Base-by-base conservation (phyloP, 2,113 vertebrate genomes). In the Cephalopterus ornatus region DNA sequence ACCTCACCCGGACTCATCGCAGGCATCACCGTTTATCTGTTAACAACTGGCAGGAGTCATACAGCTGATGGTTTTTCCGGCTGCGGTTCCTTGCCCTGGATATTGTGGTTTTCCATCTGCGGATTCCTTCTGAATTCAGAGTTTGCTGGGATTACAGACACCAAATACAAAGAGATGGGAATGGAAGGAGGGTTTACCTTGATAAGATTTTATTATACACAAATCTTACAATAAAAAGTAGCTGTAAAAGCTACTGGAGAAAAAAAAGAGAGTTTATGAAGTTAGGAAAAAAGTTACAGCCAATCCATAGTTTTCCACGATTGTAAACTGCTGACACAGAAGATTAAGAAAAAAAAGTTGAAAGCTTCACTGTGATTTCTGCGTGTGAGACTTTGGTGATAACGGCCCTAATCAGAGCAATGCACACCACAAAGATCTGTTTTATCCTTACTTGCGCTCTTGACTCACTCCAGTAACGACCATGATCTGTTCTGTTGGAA, bases 1-100 rank as follows among this genome's bases (percentile, higher is more conserved):
- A 16, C 1, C 42, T 18, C 5, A 0, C 8, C 8, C 0, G 23
- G 11, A 14, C 37, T 26, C 13, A 0, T 11, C 2, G n/a, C 15
- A 0, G 47, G 22, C 39, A 6, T 1, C 0, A 2, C 21, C 33
- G 18, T 21, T 18, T 4, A 26, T 3, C 33, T 14, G 9, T 2
- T 3, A 20, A 6, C 44, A 4, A 2, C 33, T 8, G 41, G 37
- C 71, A 26, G 46, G 3, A 11, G 32, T 8, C 66, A 11, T 41
- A 1, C 8, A 3, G 41, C 41, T 32, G 13, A 39, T 28, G 50
- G 32, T 8, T 50, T 58, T 46, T 33, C 46, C 37, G 0, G 1
- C 55, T 22, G 78, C 56, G 9, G 52, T 47, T 26, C 83, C 73
- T 59, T 39, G 67, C 75, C 76, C 53, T 37, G 46, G 44, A 16